These are phyloP conservation scores for Atherinosoma microstoma DNA, from an alignment of 2,797 vertebrate species.

Conservation along the genomic window DNA sequence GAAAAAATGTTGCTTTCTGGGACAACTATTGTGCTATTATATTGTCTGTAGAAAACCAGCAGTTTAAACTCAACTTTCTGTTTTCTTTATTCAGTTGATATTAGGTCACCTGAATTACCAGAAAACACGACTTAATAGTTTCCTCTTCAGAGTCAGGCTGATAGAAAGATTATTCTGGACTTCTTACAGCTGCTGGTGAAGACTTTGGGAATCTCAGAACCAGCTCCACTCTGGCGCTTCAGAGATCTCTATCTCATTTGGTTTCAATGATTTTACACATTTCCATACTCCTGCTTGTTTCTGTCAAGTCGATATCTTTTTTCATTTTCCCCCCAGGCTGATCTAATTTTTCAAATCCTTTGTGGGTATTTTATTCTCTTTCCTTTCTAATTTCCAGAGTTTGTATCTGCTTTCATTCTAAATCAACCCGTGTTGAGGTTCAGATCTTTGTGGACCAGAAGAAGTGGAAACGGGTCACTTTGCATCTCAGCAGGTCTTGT, in stretches of 20 bases:
- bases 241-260: not conserved
- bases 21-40: no score
- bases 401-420: not conserved
- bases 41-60: no score
- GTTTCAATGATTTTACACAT: not conserved
- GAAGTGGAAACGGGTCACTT: not conserved
- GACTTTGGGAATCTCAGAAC: no score
- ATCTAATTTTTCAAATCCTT: constrained; percentile 19
- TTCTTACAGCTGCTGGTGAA: no score
- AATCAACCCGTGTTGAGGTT: not conserved
- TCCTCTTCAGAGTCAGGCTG: no score
- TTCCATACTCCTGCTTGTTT: not conserved
- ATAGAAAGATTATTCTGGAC: no score
- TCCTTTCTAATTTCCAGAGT: not conserved
- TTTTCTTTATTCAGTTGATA: no score
- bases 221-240: not conserved
- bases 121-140: no score
- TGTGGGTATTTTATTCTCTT: constrained; percentile 6
- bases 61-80: no score
- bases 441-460: not conserved
- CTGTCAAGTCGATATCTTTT: constrained; percentile 4
- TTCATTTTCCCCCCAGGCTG: not conserved
- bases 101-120: no score
- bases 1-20: no score
- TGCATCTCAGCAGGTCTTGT: not conserved